phyloP scores from a whole-genome alignment of 2,797 vertebrate genomes.

The Thripadectes ignobilis region DNA sequence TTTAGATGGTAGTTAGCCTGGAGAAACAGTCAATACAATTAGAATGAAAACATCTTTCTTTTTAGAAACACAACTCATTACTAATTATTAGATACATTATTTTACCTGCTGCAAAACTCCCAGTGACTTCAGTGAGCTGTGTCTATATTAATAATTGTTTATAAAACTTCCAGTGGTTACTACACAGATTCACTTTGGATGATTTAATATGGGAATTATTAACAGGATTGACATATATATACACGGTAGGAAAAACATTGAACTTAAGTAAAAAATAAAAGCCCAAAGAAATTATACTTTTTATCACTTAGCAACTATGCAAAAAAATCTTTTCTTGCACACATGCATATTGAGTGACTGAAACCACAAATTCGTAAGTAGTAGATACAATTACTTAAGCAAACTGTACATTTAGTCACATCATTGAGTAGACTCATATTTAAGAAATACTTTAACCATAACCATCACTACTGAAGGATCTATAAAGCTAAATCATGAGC shows the following conservation, averaged over 20 bases:
- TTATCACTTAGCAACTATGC: not conserved
- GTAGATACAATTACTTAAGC: not conserved
- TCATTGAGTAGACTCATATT: not conserved
- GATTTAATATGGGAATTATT: not conserved
- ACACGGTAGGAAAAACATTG: not conserved
- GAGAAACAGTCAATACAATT: not conserved
- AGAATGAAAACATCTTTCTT: not conserved
- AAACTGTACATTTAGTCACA: not conserved
- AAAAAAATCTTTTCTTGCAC: not conserved
- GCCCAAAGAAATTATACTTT: not conserved
- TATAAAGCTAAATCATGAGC: not conserved
- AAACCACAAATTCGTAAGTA: not conserved
- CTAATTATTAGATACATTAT: not conserved
- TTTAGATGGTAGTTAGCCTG: not conserved
- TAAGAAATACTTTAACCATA: not conserved
- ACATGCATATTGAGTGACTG: not conserved
- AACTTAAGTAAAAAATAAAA: not conserved
- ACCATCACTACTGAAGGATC: not conserved
- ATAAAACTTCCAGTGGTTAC: not conserved
- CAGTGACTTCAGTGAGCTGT: not conserved
- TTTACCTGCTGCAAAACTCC: not conserved
- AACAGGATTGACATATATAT: not conserved
- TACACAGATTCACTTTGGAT: not conserved
- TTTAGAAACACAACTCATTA: not conserved
- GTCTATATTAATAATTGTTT: not conserved